Evolutionary conservation across 2,113 vertebrate species (phyloP), one percentile per base, ranked within the genome.

Genomic region (Phaethornis superciliosus): DNA sequence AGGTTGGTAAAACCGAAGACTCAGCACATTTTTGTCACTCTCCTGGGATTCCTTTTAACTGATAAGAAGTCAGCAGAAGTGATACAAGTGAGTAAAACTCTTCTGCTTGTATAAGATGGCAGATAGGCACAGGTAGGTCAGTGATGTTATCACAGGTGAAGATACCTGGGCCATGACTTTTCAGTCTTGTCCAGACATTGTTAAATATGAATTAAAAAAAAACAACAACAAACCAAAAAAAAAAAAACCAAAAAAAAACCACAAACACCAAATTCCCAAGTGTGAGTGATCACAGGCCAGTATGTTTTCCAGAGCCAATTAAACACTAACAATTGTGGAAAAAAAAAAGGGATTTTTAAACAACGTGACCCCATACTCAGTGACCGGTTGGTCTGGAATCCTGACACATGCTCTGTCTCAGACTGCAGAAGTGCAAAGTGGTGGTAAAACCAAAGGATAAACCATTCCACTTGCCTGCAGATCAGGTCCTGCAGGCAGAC

Each of bases 51-150:
- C 18, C 21, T 78, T 35, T 37, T 37, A 47, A 35, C 16, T 15
- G 15, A 28, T 0, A 1, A 51, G 18, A 71, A 47, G 17, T 19
- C 35, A 76, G 23, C 47, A 76, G 44, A 60, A 22, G 14, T 70
- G 27, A 33, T 47, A 5, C 27, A 5, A 19, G 14, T 14, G 33
- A 67, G 30, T 46, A 63, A 58, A 79, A 35, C 15, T 47, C 47
- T 37, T 23, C 47, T 56, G 26, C 47, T n/a, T n/a, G 13, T 0
- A 0, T 54, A 35, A 44, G 12, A 7, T 14, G 68, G 32, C 0
- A 0, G 37, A 64, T 33, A 0, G 0, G 7, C 1, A 0, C 54
- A 81, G 28, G 8, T 0, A 1, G 9, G 30, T 17, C 1, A 0
- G 5, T 19, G 23, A 6, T 55, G 30, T 54, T 75, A 69, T 22